Base-by-base conservation (phyloP, 2,888 invertebrate species). In the Agrotis ipsilon region DNA sequence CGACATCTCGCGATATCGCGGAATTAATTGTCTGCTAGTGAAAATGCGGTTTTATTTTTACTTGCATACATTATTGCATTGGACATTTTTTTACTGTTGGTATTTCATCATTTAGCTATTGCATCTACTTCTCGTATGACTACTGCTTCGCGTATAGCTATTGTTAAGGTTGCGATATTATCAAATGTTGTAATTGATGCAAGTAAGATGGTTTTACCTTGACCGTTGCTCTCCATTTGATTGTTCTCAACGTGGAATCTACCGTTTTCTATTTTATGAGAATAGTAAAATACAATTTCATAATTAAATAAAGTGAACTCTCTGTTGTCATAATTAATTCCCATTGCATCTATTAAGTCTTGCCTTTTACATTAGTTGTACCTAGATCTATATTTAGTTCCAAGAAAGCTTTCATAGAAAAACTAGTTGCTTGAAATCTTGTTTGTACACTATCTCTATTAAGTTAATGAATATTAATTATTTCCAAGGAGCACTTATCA, bases 371-470 rank as follows among this genome's bases (percentile, higher is more conserved):
- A 18, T 71, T 48, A 39, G 2, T 39, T 54, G 18, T 32, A 52
- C 6, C 2, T n/a, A 18, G 16, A 27, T 78, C 45, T 78, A 51
- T 57, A 49, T 46, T 78, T 57, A 78, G 59, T 43, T 57, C 21
- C 13, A 51, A 46, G 49, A 61, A 43, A 57, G 7, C 5, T 19
- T 72, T 61, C 46, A 21, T 46, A 58, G 39, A 49, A 78, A 58
- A 72, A 72, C 51, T 21, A 27, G 72, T 61, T 51, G 6, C 46
- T 46, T 27, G 51, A 61, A 21, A 48, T 54, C 21, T 70, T 49
- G 76, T 46, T 52, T 58, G 3, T 48, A 45, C 11, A 51, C 27
- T 49, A 27, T 49, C 5, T 19, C 7, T 24, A 32, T 18, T 59
- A 16, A 43, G 4, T 16, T 6, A 39, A 19, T 77, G 24, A 49